Evolutionary conservation across 2,888 invertebrate species (phyloP), one percentile per base, ranked within the genome.

Genomic region (Microplitis manilae): DNA sequence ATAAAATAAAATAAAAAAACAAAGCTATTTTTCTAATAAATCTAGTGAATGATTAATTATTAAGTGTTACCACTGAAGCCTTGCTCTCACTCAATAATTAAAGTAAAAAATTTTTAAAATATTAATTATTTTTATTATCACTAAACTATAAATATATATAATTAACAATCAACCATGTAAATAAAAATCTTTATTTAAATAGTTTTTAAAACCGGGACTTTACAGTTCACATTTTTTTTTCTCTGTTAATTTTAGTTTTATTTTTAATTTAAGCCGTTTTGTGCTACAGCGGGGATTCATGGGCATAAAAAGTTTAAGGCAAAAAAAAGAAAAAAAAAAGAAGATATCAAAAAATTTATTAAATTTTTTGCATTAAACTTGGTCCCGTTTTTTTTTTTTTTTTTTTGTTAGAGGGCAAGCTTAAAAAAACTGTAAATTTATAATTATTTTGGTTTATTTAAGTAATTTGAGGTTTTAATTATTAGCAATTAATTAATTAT

Each of bases 21-120:
- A 88, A 90, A 89, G 86, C 88, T 83, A 83, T 83, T 83, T 83
- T 83, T 83, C 81, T 83, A 83, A 82, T 83, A 83, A 50, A 87
- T 86, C 79, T 87, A 88, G 86, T 87, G 81, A 82, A 76, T 86
- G 86, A 87, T 89, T 87, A 86, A 87, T 88, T 88, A 73, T 87
- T 87, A 86, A 86, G 86, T 68, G 84, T 83, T 85, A 87, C 87
- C 89, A 89, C 89, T 88, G 88, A 89, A 89, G 89, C 89, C 89
- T 90, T 90, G 89, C 89, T 89, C 89, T 89, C 86, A 87, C 86
- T 86, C 83, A 84, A 84, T 50, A 50, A 50, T 50, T 84, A 79
- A 82, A 85, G 84, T 83, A 73, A 20, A 73, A 50, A 64, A 62
- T 61, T 39, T 65, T 75, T 77, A 68, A 76, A 73, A 77, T 39